Conservation (phyloP, 2,113 vertebrate species). For the Bubalus kerabau region DNA sequence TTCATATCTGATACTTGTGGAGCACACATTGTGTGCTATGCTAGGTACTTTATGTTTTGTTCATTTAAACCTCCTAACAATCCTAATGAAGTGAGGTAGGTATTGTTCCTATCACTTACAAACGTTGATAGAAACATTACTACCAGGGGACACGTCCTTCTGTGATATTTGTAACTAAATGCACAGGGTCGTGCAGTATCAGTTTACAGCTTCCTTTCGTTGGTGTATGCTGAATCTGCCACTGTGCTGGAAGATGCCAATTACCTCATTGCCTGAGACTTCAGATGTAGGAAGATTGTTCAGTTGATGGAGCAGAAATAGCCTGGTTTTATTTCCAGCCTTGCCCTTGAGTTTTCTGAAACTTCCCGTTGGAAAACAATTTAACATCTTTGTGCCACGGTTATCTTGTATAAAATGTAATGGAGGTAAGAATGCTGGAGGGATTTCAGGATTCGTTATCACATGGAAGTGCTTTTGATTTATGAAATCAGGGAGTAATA, state of each 20-base stretch:
- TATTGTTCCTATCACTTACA: constrained; percentile 11
- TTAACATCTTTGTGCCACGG: not conserved
- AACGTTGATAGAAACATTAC: not conserved
- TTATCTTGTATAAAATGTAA: not conserved
- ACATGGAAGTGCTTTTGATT: not conserved
- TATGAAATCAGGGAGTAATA: not conserved
- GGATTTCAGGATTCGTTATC: constrained; percentile 8
- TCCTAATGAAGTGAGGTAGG: constrained; percentile 51
- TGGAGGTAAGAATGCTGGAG: not conserved
- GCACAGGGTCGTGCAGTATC: no score
- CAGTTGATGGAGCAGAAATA: constrained; percentile 14
- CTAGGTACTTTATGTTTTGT: constrained; percentile 21
- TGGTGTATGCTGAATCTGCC: not conserved
- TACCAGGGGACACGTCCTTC: not conserved
- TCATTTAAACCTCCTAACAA: constrained; percentile 24
- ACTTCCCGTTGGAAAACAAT: not conserved
- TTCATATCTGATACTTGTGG: constrained; percentile 27
- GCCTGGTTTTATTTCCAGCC: constrained; percentile 12
- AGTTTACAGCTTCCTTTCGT: not conserved
- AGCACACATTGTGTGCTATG: not conserved
- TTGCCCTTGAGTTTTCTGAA: constrained; percentile 21
- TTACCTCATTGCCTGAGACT: not conserved
- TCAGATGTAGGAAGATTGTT: not conserved
- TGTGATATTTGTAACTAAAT: not conserved
- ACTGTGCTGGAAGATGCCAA: not conserved